Conservation (phyloP, 2,797 vertebrate species). For the Gymnoscopelus braueri region DNA sequence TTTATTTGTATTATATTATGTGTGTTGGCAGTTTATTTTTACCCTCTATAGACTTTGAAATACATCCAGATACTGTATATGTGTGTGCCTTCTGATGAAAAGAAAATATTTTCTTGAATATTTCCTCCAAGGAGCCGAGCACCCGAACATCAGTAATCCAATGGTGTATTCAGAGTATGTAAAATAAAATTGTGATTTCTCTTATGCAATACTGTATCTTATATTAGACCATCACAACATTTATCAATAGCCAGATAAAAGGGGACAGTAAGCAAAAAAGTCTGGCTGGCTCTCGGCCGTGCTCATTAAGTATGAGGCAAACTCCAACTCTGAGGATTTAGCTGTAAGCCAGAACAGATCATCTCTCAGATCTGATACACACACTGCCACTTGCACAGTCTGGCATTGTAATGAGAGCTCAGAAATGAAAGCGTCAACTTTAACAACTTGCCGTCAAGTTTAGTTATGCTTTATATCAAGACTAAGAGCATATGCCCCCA, state of each 20-base stretch:
- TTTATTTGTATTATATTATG: too few species aligned
- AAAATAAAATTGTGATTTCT: too few species aligned
- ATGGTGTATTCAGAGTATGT: too few species aligned
- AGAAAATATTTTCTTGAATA: too few species aligned
- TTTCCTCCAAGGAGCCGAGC: too few species aligned
- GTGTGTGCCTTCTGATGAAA: too few species aligned
- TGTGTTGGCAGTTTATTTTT: too few species aligned
- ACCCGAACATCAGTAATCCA: too few species aligned
- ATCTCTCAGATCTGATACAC: slow-evolving; percentile 29
- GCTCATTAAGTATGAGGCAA: slow-evolving; percentile 51
- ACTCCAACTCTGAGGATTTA: slow-evolving; percentile 45
- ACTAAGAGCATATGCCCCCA: too few species aligned
- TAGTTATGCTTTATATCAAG: neutral
- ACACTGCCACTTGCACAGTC: neutral
- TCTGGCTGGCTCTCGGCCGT: slow-evolving; percentile 35
- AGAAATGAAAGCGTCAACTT: neutral
- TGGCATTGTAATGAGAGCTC: slow-evolving; percentile 2
- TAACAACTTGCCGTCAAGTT: neutral
- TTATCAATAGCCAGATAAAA: slow-evolving; percentile 22
- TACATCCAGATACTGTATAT: too few species aligned
- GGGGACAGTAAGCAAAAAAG: slow-evolving; percentile 11
- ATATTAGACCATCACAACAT: slow-evolving; percentile 28
- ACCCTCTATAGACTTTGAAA: too few species aligned
- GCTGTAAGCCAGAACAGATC: slow-evolving; percentile 29
- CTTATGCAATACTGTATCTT: slow-evolving; percentile 9